Conservation (phyloP, 1,140 invertebrate species). For the Drosophila saltans region DNA sequence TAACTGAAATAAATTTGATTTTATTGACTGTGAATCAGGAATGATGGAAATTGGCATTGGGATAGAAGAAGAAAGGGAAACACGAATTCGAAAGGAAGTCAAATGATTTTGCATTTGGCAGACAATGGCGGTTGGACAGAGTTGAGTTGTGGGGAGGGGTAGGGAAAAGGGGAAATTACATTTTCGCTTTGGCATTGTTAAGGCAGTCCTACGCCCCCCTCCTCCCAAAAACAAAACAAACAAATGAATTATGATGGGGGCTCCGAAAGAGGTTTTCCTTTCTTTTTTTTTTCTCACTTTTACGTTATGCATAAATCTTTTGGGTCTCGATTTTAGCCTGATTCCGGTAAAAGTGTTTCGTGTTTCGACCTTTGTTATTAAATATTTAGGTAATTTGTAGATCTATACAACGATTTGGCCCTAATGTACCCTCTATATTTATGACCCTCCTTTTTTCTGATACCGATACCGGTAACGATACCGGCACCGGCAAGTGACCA, state of each 20-base stretch:
- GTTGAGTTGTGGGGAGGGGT: background rate
- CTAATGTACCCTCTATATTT: constrained; percentile 65
- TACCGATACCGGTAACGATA: too few relatives aligned
- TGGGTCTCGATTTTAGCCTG: constrained; percentile 29
- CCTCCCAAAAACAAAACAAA: background rate
- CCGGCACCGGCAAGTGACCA: background rate
- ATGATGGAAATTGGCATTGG: background rate
- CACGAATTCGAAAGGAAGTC: background rate
- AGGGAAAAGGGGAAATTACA: constrained; percentile 56
- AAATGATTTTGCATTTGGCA: constrained; percentile 55
- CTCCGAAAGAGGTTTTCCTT: constrained; percentile 37
- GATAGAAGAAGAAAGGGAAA: background rate
- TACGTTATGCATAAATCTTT: constrained; percentile 64
- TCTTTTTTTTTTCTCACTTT: constrained; percentile 12
- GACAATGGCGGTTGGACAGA: constrained; percentile 42
- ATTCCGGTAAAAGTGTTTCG: constrained; percentile 46
- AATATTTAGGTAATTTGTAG: constrained; percentile 81
- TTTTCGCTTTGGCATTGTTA: constrained; percentile 48
- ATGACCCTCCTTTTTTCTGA: constrained; percentile 33
- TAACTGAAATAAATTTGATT: constrained; percentile 77
- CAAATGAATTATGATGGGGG: constrained; percentile 71
- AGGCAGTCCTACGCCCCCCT: background rate
- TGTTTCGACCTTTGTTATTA: constrained; percentile 58
- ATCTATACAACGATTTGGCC: constrained; percentile 62
- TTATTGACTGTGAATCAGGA: constrained; percentile 73